A percentile compares a stretch with the other conserved stretches of the same genome.
Conservation (phyloP, 2,888 invertebrate genomes). For the Sphinx pinastri region DNA sequence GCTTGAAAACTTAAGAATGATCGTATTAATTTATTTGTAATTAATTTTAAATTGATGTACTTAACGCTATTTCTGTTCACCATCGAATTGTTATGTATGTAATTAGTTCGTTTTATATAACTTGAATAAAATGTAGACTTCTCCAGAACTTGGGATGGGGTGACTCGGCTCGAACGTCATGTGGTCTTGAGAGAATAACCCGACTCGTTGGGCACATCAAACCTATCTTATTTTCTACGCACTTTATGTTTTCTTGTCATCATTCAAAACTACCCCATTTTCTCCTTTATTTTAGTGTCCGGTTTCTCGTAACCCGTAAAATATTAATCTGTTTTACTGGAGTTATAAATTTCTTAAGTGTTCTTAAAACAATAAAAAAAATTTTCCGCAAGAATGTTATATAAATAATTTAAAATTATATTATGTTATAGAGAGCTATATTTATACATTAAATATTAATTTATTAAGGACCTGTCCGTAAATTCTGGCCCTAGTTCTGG, state of each 20-base stretch:
- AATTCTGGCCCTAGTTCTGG: background rate
- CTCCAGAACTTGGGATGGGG: conserved; percentile 6
- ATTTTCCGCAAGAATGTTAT: too few relatives aligned
- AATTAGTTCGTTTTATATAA: conserved; percentile 7
- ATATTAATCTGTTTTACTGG: too few relatives aligned
- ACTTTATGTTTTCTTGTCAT: too few relatives aligned
- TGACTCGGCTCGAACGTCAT: background rate
- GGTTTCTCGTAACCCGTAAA: background rate
- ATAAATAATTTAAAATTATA: too few relatives aligned
- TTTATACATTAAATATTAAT: too few relatives aligned
- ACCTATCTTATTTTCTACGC: too few relatives aligned
- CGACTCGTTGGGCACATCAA: background rate
- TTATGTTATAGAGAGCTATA: too few relatives aligned
- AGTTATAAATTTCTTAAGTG: too few relatives aligned
- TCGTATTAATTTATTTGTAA: conserved; percentile 48
- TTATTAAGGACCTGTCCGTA: too few relatives aligned
- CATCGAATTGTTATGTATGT: conserved; percentile 20
- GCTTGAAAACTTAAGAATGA: conserved; percentile 34
- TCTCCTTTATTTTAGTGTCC: too few relatives aligned
- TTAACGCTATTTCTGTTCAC: conserved; percentile 27
- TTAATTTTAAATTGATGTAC: conserved; percentile 34
- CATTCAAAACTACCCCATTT: background rate
- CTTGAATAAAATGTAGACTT: background rate
- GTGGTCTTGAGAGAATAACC: too few relatives aligned
- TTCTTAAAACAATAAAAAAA: too few relatives aligned